A percentile compares a stretch with the other conserved stretches of the same genome.
These are phyloP conservation scores for Lates calcarifer DNA, from an alignment of 2,113 vertebrate genomes.

Conservation along the genomic window DNA sequence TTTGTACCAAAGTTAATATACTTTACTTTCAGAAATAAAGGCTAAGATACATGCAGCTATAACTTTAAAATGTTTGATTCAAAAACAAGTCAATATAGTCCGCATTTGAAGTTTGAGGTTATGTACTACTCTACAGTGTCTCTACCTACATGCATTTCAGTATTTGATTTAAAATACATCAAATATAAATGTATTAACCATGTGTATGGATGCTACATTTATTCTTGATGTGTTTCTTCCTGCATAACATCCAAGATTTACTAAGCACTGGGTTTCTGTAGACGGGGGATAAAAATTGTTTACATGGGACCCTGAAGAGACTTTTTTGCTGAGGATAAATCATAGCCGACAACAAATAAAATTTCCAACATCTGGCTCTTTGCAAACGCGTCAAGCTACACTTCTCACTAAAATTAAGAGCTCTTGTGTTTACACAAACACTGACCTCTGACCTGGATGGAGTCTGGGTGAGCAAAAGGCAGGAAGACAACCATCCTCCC, in stretches of 20 bases:
- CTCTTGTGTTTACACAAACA: conserved; percentile 8
- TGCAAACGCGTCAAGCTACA: not conserved
- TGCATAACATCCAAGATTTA: not conserved
- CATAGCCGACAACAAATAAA: not conserved
- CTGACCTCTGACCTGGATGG: conserved; percentile 82
- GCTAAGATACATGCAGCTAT: not conserved
- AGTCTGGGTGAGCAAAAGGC: conserved; percentile 74
- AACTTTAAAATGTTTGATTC: not conserved
- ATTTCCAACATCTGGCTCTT: not conserved
- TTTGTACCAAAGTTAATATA: not conserved
- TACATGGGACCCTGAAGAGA: not conserved
- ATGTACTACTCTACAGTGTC: not conserved
- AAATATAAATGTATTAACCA: no score
- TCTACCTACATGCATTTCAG: not conserved
- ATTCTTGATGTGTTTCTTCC: not conserved
- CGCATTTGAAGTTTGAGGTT: not conserved
- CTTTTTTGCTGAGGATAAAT: not conserved
- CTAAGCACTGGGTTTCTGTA: not conserved
- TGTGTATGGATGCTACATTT: no score
- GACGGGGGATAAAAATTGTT: no score
- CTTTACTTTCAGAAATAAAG: conserved; percentile 1
- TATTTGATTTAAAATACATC: no score
- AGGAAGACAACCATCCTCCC: conserved; percentile 65
- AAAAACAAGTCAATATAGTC: not conserved
- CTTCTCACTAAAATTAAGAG: not conserved